Base-by-base conservation (phyloP, 1,140 invertebrate genomes). In the Cyphomyrmex costatus region DNA sequence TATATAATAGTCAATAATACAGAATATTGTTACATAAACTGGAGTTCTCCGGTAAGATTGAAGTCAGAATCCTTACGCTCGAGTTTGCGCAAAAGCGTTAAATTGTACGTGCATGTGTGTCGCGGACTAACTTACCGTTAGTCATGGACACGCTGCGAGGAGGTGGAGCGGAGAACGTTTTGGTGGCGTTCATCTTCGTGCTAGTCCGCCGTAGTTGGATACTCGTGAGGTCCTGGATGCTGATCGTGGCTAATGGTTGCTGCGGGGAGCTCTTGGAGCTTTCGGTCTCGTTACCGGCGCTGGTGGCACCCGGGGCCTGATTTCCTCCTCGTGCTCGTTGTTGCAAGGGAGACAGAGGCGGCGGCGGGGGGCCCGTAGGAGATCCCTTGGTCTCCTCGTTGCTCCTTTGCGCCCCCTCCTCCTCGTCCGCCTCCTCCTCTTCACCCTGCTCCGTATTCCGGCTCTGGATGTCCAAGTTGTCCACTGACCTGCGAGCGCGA, bases 161-260 rank as follows among this genome's bases (percentile, higher is more conserved):
- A 21, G 97, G 97, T 8, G 95, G 95, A 24, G 97, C 97, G 36
- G 97, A 98, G 92, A 98, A 96, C 0, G 97, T 98, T 93, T 98
- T 98, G 0, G 96, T 96, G 0, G 97, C 97, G 74, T 97, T 96
- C 93, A 97, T 97, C 68, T 97, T 97, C 3, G 92, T 93, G 86
- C 97, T 96, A 12, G 97, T 98, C 86, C 97, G 96, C 71, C 97
- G 96, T 42, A 98, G 95, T 91, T 97, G 96, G 0, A 98, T 98
- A 77, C 97, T 98, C 85, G 97, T 97, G 30, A 98, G 95, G 91
- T 98, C 98, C 70, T 98, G 97, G 85, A 97, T 97, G 90, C 97
- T 98, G 91, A 98, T 98, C 8, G 97, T 97, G 0, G 97, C 97
- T 3, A 98, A 93, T 0, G 97, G 97, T 93, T 97, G 97, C 93